These are phyloP conservation scores for Coenonympha glycerion DNA, from an alignment of 2,888 invertebrate genomes.

Conservation along the genomic window DNA sequence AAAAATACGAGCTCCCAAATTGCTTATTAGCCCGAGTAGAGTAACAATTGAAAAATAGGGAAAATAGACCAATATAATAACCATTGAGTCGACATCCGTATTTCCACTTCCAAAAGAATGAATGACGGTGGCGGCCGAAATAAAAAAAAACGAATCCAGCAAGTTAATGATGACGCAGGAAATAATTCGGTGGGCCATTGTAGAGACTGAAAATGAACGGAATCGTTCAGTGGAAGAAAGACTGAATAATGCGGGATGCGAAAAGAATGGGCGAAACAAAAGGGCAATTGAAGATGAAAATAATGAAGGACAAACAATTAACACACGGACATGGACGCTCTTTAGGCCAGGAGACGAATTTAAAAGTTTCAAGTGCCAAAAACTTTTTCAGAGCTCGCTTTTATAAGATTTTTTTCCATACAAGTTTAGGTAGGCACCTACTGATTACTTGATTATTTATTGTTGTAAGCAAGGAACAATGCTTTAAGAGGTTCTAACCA, in stretches of 20 bases:
- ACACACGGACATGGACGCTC: conserved; percentile 52
- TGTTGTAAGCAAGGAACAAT: no score
- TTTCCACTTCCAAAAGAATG: conserved; percentile 34
- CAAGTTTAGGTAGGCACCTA: neutral
- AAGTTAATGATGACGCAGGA: conserved; percentile 71
- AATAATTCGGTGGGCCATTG: conserved; percentile 60
- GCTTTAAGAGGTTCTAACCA: no score
- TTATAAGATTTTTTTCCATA: neutral
- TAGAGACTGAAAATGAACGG: conserved; percentile 62
- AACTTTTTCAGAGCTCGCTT: neutral
- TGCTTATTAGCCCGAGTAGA: conserved; percentile 16
- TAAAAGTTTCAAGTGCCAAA: neutral
- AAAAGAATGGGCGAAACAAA: conserved; percentile 66
- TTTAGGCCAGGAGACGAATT: conserved; percentile 9
- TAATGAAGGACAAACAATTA: conserved; percentile 75
- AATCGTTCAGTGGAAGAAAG: conserved; percentile 65
- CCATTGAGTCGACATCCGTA: conserved; percentile 19
- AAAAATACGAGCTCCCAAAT: conserved; percentile 9
- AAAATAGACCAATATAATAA: conserved; percentile 19
- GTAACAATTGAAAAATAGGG: conserved; percentile 14
- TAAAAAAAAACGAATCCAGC: conserved; percentile 39
- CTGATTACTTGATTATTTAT: no score
- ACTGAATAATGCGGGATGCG: conserved; percentile 62
- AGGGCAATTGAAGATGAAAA: conserved; percentile 74
- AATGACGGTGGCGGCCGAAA: conserved; percentile 32